Evolutionary conservation across 2,888 invertebrate species (phyloP).

Genomic region (Eueremaeus valkanovi): DNA sequence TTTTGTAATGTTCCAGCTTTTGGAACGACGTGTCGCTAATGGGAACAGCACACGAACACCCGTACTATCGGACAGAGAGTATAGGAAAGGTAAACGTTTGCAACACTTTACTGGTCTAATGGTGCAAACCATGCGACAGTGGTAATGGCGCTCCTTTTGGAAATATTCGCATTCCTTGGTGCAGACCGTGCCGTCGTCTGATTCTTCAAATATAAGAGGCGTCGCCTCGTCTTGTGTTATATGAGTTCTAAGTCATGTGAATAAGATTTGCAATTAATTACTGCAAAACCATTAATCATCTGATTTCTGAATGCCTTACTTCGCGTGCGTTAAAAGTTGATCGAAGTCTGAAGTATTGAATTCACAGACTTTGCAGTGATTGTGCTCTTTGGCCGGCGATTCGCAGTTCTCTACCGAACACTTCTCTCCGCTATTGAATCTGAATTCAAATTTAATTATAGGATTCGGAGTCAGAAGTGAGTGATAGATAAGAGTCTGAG

Average conservation of each 20-base stretch:
- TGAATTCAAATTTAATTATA: neutral
- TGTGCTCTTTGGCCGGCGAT: slow-evolving; percentile 72
- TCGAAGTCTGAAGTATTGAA: slow-evolving; percentile 54
- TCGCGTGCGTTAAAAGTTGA: slow-evolving; percentile 76
- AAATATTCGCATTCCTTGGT: slow-evolving; percentile 48
- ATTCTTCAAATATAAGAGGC: slow-evolving; percentile 63
- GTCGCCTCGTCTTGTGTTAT: slow-evolving; percentile 82
- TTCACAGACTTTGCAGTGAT: slow-evolving; percentile 64
- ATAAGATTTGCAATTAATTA: neutral
- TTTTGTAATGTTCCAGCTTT: slow-evolving; percentile 77
- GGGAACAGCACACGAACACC: slow-evolving; percentile 71
- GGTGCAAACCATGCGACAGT: slow-evolving; percentile 75
- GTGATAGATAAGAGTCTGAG: neutral
- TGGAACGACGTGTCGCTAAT: slow-evolving; percentile 72
- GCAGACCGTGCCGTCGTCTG: slow-evolving; percentile 40
- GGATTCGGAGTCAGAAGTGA: neutral
- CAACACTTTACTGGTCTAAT: neutral
- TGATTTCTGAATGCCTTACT: slow-evolving; percentile 53
- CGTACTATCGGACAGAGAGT: slow-evolving; percentile 58
- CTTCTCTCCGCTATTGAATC: slow-evolving; percentile 6
- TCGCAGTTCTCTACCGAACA: slow-evolving; percentile 55
- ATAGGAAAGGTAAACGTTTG: slow-evolving; percentile 3
- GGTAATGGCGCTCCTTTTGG: slow-evolving; percentile 74
- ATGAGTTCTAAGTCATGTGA: slow-evolving; percentile 60
- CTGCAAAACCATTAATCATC: neutral